Base-by-base conservation (phyloP, 2,113 vertebrate species). In the Pteronura brasiliensis region DNA sequence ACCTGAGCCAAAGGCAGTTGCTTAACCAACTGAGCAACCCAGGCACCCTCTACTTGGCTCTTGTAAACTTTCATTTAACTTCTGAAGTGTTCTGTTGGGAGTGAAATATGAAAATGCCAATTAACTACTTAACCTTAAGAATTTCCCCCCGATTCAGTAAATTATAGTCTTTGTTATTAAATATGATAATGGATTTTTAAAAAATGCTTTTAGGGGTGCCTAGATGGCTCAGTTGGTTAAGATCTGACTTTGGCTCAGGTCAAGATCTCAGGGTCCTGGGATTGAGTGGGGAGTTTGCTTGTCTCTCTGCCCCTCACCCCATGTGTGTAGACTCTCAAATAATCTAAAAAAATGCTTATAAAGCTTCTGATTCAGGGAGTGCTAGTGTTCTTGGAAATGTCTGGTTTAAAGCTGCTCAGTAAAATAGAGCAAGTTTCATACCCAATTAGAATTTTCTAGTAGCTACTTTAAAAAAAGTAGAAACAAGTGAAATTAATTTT, bases 101-200 rank as follows among this genome's bases (percentile, higher is more conserved):
- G 36, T 49, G 4, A 77, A 83, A 1, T 86, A 74, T 34, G 74
- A 92, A 92, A 77, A 94, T 80, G 9, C 82, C 44, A 80, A 8
- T 72, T 49, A 95, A 81, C 25, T 96, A 49, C 79, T 42, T 57
- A 61, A 49, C 20, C 11, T 59, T 34, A 69, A 65, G 1, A 14
- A 39, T 42, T 57, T 0, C 1, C 21, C 55, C 10, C 11, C 18
- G 20, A 92, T 57, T 79, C 47, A 93, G 65, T 69, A 90, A 74
- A 59, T 88, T 96, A 74, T 59, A 83, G n/a, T 47, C 39, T 71
- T 95, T 47, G 29, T 69, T 93, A 10, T 57, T 92, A 92, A 88
- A 80, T 69, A 79, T 52, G 44, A 82, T 47, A 67, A 3, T 91
- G 15, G 8, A 77, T 67, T 93, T 74, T 42, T 36, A 1, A 69